phyloP scores from a whole-genome alignment of 1,140 invertebrate genomes.

The Pseudomyrmex cubaensis region DNA sequence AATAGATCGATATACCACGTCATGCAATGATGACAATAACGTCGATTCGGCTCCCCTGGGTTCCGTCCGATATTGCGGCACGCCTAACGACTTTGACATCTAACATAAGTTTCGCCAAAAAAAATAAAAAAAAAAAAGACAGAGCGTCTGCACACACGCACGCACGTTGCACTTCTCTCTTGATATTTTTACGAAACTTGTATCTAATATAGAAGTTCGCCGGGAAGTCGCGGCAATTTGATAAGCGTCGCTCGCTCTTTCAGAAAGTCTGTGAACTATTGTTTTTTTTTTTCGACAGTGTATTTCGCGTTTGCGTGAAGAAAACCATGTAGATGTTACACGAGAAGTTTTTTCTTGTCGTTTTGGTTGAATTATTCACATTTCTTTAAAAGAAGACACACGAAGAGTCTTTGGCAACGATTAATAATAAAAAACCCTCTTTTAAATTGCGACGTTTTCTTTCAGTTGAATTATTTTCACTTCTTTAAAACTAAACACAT shows the following conservation, averaged over 20 bases:
- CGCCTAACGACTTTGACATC: constrained; percentile 57
- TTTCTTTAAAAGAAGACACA: not conserved
- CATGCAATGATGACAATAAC: constrained; percentile 66
- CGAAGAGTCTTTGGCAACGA: no score
- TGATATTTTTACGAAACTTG: constrained; percentile 51
- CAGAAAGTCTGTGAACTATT: not conserved
- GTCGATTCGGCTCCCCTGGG: constrained; percentile 50
- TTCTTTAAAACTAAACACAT: no score
- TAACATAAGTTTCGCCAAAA: constrained; percentile 54
- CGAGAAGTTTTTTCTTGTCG: not conserved
- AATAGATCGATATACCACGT: constrained; percentile 66
- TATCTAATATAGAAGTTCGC: constrained; percentile 44
- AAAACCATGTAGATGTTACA: not conserved
- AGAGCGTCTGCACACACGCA: constrained; percentile 11
- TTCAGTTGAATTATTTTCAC: no score
- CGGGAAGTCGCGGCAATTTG: constrained; percentile 27
- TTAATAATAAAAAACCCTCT: no score
- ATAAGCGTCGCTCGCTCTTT: constrained; percentile 26
- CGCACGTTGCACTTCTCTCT: constrained; percentile 13
- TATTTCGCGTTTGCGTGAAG: not conserved
- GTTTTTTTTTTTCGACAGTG: not conserved
- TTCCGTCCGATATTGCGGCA: constrained; percentile 56
- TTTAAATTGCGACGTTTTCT: no score
- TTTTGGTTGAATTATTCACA: not conserved
- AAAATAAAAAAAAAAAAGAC: constrained; percentile 9